These are phyloP conservation scores for Sogatella furcifera DNA, from an alignment of 1,140 invertebrate species.

Conservation along the genomic window DNA sequence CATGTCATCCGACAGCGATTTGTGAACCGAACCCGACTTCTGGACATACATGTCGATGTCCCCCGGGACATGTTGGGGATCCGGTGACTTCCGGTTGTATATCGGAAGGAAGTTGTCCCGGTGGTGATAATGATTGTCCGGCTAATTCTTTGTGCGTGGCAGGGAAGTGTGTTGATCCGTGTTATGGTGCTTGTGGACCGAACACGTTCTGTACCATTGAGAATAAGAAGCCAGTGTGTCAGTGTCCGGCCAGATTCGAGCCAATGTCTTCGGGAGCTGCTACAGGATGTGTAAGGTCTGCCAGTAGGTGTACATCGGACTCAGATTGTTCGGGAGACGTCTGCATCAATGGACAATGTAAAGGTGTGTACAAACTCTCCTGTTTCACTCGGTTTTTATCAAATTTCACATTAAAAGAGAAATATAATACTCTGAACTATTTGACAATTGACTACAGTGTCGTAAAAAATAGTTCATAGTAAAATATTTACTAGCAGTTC, in stretches of 20 bases:
- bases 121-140: conserved; percentile 64
- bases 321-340: conserved; percentile 62
- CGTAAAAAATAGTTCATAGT: too few species aligned
- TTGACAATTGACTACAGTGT: too few species aligned
- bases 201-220: conserved; percentile 67
- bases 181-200: conserved; percentile 58
- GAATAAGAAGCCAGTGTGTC: conserved; percentile 60
- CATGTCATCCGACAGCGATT: conserved; percentile 67
- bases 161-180: conserved; percentile 64
- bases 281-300: conserved; percentile 58
- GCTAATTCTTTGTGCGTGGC: conserved; percentile 56
- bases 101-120: conserved; percentile 56
- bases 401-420: too few species aligned
- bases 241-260: conserved; percentile 60
- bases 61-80: conserved; percentile 61
- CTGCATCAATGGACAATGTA: conserved; percentile 73
- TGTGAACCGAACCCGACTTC: conserved; percentile 51
- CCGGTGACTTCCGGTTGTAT: conserved; percentile 59
- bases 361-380: conserved; percentile 32
- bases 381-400: too few species aligned
- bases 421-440: too few species aligned
- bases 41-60: conserved; percentile 63
- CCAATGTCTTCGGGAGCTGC: conserved; percentile 44
- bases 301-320: conserved; percentile 54
- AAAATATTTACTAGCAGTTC: too few species aligned